A percentile compares a stretch with the other conserved stretches of the same genome.
Evolutionary conservation across 2,113 vertebrate genomes (phyloP).

Genomic region (Emberiza fucata): DNA sequence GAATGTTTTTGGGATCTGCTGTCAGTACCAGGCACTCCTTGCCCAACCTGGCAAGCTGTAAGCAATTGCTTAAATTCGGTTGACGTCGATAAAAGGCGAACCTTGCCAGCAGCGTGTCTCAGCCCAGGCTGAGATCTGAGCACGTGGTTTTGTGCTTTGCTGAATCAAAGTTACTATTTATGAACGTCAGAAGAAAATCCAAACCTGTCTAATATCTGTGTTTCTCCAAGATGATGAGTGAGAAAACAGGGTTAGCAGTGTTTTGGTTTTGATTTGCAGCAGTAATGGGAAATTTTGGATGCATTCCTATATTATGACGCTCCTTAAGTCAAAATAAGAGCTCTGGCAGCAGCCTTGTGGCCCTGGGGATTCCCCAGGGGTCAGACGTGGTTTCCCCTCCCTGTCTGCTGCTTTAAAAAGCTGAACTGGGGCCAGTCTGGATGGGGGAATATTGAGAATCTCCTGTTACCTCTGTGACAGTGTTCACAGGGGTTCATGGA

Average conservation of each 20-base stretch:
- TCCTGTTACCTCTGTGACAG: neutral
- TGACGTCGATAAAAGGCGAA: neutral
- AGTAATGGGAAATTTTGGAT: neutral
- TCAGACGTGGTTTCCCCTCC: neutral
- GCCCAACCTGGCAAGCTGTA: neutral
- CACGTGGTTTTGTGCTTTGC: neutral
- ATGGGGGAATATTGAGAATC: rapidly evolving
- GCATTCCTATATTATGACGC: neutral
- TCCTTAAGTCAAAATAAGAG: neutral
- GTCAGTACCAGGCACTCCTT: neutral
- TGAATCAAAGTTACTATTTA: neutral
- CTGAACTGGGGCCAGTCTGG: neutral
- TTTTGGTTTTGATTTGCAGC: neutral
- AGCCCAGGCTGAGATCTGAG: neutral
- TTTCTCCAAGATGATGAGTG: neutral
- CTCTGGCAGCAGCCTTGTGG: neutral
- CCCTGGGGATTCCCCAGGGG: neutral
- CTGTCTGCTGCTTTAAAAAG: neutral
- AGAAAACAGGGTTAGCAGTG: neutral
- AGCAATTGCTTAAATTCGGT: neutral
- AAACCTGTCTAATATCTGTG: neutral
- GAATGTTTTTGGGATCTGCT: neutral
- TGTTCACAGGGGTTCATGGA: too few relatives aligned
- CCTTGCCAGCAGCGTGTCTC: neutral
- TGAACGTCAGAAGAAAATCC: neutral